Conservation (phyloP, 2,888 invertebrate species). For the Neocrepidodera transversa region DNA sequence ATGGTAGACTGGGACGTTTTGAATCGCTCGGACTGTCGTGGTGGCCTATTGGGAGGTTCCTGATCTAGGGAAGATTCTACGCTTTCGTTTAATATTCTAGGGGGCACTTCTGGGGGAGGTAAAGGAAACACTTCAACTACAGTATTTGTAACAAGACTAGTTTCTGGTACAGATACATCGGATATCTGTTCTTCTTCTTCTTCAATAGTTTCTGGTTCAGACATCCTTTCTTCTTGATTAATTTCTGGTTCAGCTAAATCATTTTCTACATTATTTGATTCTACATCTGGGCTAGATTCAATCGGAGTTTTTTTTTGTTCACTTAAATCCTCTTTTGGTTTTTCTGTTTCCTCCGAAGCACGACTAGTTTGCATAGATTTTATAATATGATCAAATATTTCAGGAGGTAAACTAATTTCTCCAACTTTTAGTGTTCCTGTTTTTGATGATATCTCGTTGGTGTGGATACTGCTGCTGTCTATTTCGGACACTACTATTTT, state of each 20-base stretch:
- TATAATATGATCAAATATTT: conserved; percentile 73
- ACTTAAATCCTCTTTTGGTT: conserved; percentile 20
- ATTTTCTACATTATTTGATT: not conserved
- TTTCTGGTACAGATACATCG: conserved; percentile 1
- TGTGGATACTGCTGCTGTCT: conserved; percentile 75
- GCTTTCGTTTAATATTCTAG: not conserved
- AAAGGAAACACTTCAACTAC: not conserved
- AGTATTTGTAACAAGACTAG: not conserved
- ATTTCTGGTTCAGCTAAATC: not conserved
- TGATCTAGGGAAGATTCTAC: not conserved
- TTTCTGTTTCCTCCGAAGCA: conserved; percentile 37
- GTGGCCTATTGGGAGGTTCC: conserved; percentile 59
- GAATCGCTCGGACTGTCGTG: conserved; percentile 44
- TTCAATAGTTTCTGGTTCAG: not conserved
- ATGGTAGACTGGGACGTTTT: conserved; percentile 25
- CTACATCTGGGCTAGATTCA: conserved; percentile 30
- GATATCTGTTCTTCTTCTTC: conserved; percentile 12
- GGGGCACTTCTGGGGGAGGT: not conserved
- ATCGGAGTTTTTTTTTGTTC: conserved; percentile 59
- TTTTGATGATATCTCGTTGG: conserved; percentile 75
- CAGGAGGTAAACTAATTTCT: conserved; percentile 73
- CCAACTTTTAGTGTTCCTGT: conserved; percentile 72
- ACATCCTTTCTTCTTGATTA: not conserved
- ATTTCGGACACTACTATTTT: conserved; percentile 83
- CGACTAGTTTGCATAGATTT: conserved; percentile 44